Conservation (phyloP, 2,797 vertebrate genomes). For the Helarctos malayanus region DNA sequence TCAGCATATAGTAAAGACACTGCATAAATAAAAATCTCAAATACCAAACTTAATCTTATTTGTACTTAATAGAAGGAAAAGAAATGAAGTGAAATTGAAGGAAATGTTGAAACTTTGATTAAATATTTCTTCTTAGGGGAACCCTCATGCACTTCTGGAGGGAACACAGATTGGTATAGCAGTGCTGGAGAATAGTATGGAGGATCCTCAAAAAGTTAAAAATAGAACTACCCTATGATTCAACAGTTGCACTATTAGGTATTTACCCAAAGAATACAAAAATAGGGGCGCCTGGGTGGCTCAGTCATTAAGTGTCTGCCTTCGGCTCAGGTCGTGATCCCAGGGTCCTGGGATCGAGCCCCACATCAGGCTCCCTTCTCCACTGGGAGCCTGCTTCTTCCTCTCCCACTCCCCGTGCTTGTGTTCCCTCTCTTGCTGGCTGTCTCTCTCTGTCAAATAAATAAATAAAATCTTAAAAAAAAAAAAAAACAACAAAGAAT, state of each 20-base stretch:
- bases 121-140: background rate
- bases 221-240: background rate
- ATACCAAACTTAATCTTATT: background rate
- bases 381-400: too few relatives aligned
- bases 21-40: slow-evolving; percentile 13
- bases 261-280: background rate
- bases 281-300: background rate
- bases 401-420: too few relatives aligned
- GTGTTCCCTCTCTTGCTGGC: too few relatives aligned
- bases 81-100: background rate
- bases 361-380: too few relatives aligned
- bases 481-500: background rate
- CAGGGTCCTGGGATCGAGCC: too few relatives aligned
- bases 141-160: background rate
- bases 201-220: background rate
- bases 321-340: too few relatives aligned
- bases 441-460: too few relatives aligned
- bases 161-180: background rate
- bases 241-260: background rate
- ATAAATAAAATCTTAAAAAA: too few relatives aligned
- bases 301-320: too few relatives aligned
- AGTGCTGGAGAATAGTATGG: background rate
- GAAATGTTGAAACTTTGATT: slow-evolving; percentile 7
- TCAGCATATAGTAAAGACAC: background rate
- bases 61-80: background rate